Base-by-base conservation (phyloP, 2,888 invertebrate genomes). In the Caenorhabditis angaria region DNA sequence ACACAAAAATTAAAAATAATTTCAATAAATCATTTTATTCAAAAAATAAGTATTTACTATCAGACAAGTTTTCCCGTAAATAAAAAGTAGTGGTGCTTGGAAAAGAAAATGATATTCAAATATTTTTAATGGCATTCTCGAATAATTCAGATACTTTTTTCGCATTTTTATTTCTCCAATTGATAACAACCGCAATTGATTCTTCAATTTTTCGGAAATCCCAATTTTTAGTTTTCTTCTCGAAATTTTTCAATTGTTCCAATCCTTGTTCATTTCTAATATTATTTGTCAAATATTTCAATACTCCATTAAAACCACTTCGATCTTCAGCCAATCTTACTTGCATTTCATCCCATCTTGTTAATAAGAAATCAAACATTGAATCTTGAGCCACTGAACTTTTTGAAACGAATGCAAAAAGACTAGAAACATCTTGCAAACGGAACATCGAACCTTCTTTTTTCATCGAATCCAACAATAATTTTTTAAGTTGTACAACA, bases 331-430 rank as follows among this genome's bases (percentile, higher is more conserved):
- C 58, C 2, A 70, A 27, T 60, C 70, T 77, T 8, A 70, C 67
- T 29, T 81, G 78, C 54, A 86, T 78, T 48, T 78, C 59, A 54
- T 77, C 71, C 86, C 86, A 86, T 61, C 83, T 68, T 18, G 80
- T 80, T 32, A 85, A 70, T 58, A 86, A 57, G 65, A 82, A 86
- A 53, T 84, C 85, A 58, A 86, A 77, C 54, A 82, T 67, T 6
- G 80, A 53, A 27, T 82, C 82, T 47, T 78, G 61, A 29, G 84
- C 82, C 18, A 82, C 78, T n/a, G 70, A 68, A 57, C 82, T 79
- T 10, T 54, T 18, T 24, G 76, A 65, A 32, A 86, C 73, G 18
- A 61, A 62, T 2, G 28, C 8, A 63, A 85, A 85, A 12, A 86
- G 71, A 1, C 69, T 57, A 0, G 78, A 62, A 54, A 80, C 77